Evolutionary conservation across 2,888 invertebrate species (phyloP).

Genomic region (Andrena bucephala): DNA sequence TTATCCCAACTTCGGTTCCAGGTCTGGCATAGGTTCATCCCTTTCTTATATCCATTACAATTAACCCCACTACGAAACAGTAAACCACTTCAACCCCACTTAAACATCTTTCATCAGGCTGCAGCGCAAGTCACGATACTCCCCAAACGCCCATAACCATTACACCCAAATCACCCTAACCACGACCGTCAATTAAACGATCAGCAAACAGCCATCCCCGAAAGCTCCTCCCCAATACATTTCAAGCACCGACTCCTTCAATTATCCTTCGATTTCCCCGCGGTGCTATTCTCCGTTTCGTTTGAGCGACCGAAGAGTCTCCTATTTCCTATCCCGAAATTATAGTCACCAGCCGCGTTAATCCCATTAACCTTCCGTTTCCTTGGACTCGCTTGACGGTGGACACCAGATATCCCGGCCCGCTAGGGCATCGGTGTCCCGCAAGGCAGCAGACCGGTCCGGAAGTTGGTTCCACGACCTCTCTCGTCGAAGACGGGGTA

Average conservation of each 20-base stretch:
- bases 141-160: background rate
- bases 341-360: constrained; percentile 58
- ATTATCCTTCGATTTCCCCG: constrained; percentile 38
- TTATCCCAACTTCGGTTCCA: no score
- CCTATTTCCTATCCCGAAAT: constrained; percentile 43
- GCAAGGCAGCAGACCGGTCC: constrained; percentile 33
- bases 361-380: constrained; percentile 77
- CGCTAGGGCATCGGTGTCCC: constrained; percentile 41
- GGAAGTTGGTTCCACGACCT: constrained; percentile 62
- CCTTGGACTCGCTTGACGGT: constrained; percentile 71
- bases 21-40: no score
- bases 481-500: constrained; percentile 50
- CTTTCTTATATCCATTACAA: no score
- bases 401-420: constrained; percentile 64
- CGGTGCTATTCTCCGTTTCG: constrained; percentile 13
- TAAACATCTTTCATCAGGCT: background rate
- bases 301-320: background rate
- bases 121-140: no score
- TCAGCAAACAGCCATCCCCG: background rate
- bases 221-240: constrained; percentile 1
- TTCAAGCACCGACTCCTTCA: background rate
- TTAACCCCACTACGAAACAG: no score
- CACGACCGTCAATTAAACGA: constrained; percentile 1
- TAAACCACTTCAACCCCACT: background rate
- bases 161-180: background rate